Base-by-base conservation (phyloP, 2,797 vertebrate species). In the Brotula barbata region DNA sequence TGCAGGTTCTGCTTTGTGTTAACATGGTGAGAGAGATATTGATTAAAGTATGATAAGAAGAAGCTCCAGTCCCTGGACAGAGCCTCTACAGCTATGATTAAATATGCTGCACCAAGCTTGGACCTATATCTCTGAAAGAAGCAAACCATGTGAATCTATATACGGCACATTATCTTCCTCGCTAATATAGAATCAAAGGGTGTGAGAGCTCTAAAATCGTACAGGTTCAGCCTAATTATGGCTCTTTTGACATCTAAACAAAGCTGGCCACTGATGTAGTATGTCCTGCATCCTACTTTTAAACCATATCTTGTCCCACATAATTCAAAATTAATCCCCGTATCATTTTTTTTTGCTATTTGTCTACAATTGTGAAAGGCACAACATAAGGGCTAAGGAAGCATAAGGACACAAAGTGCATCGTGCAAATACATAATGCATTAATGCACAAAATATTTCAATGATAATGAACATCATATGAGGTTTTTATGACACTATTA, bases 1-100 rank as follows among this genome's bases (percentile, higher is more conserved):
- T 59, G 65, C 62, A 74, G 75, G 63, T 60, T 68, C 81, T 87
- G 85, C 83, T 86, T 88, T 87, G 84, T 84, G 81, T 87, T 89
- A 89, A 82, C 85, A 85, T 81, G 76, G 81, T 60, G 77, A 86
- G 84, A 85, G 74, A 78, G 73, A 73, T 90, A 91, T 91, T 88
- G 88, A 91, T 89, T 89, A 89, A 90, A 88, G 85, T 83, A 91
- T 91, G 87, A 91, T 91, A 91, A 86, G 83, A 84, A 80, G 87
- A 87, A 83, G 84, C 83, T 77, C 66, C 58, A 75, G 78, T 90
- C 88, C 87, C 86, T 78, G 66, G 72, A 77, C 83, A 80, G 81
- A 80, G 75, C 68, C 85, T 87, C 75, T 62, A 73, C 53, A 75
- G 84, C 73, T 67, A 80, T 88, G 85, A 89, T 89, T 88, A 88